Evolutionary conservation across 2,888 invertebrate species (phyloP), one percentile per base, ranked within the genome.

Genomic region (Cephus rjabovi): DNA sequence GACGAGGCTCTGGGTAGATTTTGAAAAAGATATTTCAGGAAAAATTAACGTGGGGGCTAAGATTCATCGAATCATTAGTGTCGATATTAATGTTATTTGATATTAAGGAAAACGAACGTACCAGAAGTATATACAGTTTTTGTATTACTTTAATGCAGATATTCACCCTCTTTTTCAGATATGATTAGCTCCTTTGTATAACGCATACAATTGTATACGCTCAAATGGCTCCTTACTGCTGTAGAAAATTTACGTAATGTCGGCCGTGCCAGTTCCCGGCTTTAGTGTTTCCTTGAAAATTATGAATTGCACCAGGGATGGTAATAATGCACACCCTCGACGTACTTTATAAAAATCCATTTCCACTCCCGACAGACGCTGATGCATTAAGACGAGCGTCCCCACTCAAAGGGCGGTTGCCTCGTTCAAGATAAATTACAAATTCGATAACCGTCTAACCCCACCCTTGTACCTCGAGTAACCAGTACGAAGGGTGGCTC

Each of bases 391-490:
- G 80, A 77, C 30, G 81, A 76, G 80, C 78, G 81, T 79, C 78
- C 77, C 76, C 82, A 80, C 81, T 79, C 77, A 79, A 75, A 75
- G 74, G 79, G 73, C 76, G 79, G 34, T 37, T 40, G 69, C 71
- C 69, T 71, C 33, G 56, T 56, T 56, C 56, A 76, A 79, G 84
- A 85, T 86, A 86, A 87, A 86, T 85, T 83, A 82, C 83, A 83
- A 85, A 83, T 85, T 85, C 81, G 84, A 84, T 85, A 85, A 83
- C 81, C 82, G 76, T 81, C 81, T 74, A 73, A 79, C 75, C 34
- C 76, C 71, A 34, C 30, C 71, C 31, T 15, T 71, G 71, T 71
- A 34, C 33, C 56, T 23, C 56, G 56, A 56, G 56, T 15, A 56
- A 56, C 56, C 56, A 23, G 71, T 12, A 71, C 6, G 34, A 78